Evolutionary conservation across 2,888 invertebrate genomes (phyloP), one percentile per base, ranked within the genome.

Genomic region (Liopterus haemorrhoidalis): DNA sequence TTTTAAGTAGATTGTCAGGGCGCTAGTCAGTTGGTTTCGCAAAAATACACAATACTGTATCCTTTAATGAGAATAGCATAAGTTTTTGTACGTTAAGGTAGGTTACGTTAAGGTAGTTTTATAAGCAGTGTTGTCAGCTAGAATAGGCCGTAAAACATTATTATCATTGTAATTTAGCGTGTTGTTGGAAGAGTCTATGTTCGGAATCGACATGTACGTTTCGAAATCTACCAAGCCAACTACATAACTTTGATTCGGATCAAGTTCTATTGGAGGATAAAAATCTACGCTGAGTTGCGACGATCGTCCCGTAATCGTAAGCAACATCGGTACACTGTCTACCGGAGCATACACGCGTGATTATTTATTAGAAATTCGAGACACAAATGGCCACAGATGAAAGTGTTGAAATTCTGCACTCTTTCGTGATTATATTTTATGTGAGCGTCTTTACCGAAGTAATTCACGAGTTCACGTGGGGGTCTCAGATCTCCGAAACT

Each of bases 401-500:
- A 5, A 5, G 40, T 21, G 21, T 36, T 42, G 41, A 38, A 33
- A 21, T 36, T 43, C 48, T 53, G 49, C 32, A 38, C 33, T 41
- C 35, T 35, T 18, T 49, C 18, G 19, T 41, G 33, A 41, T 38
- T 38, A 20, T 38, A 38, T 16, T 24, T 24, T 18, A 38, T 38
- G 9, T 41, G 14, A 20, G 11, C 3, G 12, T 5, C 12, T 11
- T 18, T 9, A n/a, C 32, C 24, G 31, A 52, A 41, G 38, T 52
- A 52, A 8, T 30, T 33, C 9, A 44, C 19, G 2, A 47, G 12
- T 42, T 55, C 51, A 32, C 41, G 14, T 0, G 61, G 59, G 2
- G 62, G 63, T 40, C 53, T 51, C 14, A 63, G 50, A 52, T 65
- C 57, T 5, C 65, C 64, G 50, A 61, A 66, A 41, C 61, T 62